Evolutionary conservation across 2,113 vertebrate species (phyloP).

Genomic region (Tinamus guttatus): DNA sequence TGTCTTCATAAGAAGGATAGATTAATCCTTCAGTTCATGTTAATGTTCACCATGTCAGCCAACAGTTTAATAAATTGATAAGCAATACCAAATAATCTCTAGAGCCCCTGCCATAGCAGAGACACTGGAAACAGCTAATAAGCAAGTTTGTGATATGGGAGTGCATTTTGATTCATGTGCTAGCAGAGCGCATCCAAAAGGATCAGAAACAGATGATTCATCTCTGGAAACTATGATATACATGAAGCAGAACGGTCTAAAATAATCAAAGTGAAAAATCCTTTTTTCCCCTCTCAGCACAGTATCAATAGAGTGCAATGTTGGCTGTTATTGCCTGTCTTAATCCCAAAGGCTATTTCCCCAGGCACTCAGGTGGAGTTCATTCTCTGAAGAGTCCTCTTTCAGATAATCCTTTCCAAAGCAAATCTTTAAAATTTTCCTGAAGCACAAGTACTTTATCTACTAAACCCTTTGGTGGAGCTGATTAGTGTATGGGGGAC

Average conservation of each 20-base stretch:
- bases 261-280: neutral
- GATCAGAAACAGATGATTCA: neutral
- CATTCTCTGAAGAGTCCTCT: neutral
- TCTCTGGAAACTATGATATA: neutral
- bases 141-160: neutral
- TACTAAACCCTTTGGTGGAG: neutral
- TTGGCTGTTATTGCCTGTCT: no score
- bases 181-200: neutral
- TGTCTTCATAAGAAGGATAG: neutral
- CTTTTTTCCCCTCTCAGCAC: neutral
- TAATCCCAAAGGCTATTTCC: neutral
- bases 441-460: neutral
- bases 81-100: neutral
- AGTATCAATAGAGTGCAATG: no score
- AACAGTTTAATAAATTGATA: constrained; percentile 3
- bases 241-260: neutral
- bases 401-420: neutral
- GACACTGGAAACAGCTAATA: neutral
- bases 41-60: neutral
- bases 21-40: constrained; percentile 21
- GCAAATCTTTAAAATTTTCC: neutral
- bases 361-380: neutral
- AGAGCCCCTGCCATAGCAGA: neutral
- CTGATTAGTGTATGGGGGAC: neutral
- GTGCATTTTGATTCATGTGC: neutral